Conservation (phyloP, 2,888 invertebrate species). For the Brachynemurus nebulosus region DNA sequence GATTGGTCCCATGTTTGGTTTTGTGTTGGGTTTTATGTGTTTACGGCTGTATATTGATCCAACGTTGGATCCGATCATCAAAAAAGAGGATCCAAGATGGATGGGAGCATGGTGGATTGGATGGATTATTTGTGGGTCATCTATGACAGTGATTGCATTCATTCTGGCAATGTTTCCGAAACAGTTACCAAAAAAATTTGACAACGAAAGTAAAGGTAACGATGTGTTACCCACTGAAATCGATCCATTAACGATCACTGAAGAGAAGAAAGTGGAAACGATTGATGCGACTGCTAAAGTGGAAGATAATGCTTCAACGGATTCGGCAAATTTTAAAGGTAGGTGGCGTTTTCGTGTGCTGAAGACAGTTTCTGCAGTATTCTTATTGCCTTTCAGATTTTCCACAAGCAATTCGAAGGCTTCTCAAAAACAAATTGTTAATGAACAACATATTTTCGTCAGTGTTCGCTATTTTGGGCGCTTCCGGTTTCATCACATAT, state of each 20-base stretch:
- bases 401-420: conserved; percentile 39
- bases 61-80: conserved; percentile 46
- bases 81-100: conserved; percentile 58
- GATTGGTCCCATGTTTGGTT: conserved; percentile 57
- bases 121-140: conserved; percentile 48
- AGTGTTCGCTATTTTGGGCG: conserved; percentile 48
- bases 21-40: conserved; percentile 48
- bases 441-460: conserved; percentile 50
- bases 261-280: no score
- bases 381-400: conserved; percentile 33
- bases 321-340: not conserved
- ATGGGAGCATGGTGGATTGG: conserved; percentile 73
- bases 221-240: conserved; percentile 27
- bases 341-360: no score
- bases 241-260: conserved; percentile 18
- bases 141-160: conserved; percentile 44
- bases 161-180: conserved; percentile 54
- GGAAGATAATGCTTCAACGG: no score
- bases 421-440: conserved; percentile 49
- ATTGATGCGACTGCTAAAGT: no score
- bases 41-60: conserved; percentile 52
- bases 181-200: conserved; percentile 47
- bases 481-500: conserved; percentile 53
- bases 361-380: no score
- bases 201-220: conserved; percentile 38